phyloP scores from a whole-genome alignment of 2,797 vertebrate species.

The Poecilia gillii region DNA sequence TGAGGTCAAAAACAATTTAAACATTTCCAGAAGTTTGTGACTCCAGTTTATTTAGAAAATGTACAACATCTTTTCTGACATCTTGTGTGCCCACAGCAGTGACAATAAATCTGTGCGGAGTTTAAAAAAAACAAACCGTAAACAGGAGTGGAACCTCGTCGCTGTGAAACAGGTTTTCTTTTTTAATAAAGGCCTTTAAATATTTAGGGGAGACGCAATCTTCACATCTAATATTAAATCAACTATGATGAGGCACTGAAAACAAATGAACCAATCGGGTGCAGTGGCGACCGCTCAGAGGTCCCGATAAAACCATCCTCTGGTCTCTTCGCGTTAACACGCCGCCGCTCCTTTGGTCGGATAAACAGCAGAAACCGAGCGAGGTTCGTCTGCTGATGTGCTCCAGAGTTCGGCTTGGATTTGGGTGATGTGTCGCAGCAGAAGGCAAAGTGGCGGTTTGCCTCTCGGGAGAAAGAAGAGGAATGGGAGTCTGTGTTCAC shows the following conservation, averaged over 20 bases:
- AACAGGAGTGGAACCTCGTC: neutral
- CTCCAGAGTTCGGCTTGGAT: conserved; percentile 21
- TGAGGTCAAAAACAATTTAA: neutral
- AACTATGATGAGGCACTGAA: conserved; percentile 44
- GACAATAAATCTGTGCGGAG: conserved; percentile 32
- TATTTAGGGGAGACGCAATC: neutral
- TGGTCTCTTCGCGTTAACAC: conserved; percentile 13
- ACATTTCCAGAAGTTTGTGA: conserved; percentile 15
- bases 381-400: conserved; percentile 43
- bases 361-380: conserved; percentile 21
- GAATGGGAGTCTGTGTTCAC: conserved; percentile 25
- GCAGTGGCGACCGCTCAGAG: conserved; percentile 16
- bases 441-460: conserved; percentile 73
- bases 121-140: conserved; percentile 15
- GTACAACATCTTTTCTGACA: conserved; percentile 37
- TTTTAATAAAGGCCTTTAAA: conserved; percentile 13
- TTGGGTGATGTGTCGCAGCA: conserved; percentile 41
- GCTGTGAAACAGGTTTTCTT: neutral
- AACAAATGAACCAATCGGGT: conserved; percentile 32
- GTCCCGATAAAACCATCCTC: conserved; percentile 21
- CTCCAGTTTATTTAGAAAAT: conserved; percentile 67
- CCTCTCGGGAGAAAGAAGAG: conserved; percentile 24
- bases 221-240: neutral
- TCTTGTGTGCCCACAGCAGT: conserved; percentile 47
- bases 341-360: conserved; percentile 46